Percentiles rank a stretch among this genome's conserved stretches.
These are phyloP conservation scores for Hydrozoanthus gracilis DNA, from an alignment of 92 coral and sea anemone species.

Conservation along the genomic window DNA sequence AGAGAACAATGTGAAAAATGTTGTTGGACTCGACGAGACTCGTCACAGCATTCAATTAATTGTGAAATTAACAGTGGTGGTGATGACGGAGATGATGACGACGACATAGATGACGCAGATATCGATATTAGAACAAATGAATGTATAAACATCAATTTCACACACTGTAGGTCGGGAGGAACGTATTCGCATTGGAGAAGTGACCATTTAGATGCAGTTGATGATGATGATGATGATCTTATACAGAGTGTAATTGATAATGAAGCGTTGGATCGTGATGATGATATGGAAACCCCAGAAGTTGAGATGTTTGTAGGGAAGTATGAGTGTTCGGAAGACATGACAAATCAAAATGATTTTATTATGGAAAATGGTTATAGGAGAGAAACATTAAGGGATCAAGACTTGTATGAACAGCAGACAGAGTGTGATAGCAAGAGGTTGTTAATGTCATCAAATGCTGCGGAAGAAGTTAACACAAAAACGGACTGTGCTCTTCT, in stretches of 20 bases:
- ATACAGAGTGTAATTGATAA: neutral
- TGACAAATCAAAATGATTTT: neutral
- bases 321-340: neutral
- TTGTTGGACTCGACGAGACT: neutral
- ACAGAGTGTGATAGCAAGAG: neutral
- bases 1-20: neutral
- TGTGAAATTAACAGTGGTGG: neutral
- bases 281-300: neutral
- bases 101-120: neutral
- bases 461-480: neutral
- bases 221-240: neutral
- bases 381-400: neutral
- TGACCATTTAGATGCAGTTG: neutral
- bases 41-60: neutral
- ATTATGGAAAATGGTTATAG: neutral
- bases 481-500: neutral
- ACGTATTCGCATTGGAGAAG: neutral
- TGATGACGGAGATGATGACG: neutral
- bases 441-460: neutral
- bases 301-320: constrained; percentile 23
- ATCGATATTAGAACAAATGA: neutral
- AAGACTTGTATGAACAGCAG: neutral
- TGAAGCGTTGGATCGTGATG: neutral
- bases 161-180: neutral
- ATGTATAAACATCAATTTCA: neutral